Evolutionary conservation across 2,113 vertebrate genomes (phyloP).

Genomic region (Benitochromis conjunctus): DNA sequence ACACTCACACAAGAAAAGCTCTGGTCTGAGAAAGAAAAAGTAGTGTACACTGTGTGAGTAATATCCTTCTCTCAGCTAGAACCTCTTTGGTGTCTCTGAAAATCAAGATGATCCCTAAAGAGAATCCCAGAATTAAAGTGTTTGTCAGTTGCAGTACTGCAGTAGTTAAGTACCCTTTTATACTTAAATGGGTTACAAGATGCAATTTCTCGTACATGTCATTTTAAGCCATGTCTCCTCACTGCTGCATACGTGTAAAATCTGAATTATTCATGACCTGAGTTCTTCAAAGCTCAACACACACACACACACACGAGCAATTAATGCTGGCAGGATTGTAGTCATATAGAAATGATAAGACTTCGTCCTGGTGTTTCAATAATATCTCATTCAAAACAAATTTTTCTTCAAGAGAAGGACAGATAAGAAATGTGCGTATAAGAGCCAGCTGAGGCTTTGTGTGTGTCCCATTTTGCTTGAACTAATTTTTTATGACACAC

Average conservation of each 20-base stretch:
- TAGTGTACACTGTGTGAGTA: background rate
- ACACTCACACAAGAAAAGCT: background rate
- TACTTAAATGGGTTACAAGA: background rate
- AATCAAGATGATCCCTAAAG: background rate
- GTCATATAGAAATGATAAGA: background rate
- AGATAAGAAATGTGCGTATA: background rate
- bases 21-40: background rate
- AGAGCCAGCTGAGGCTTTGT: slow-evolving; percentile 27
- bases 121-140: background rate
- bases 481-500: slow-evolving; percentile 46
- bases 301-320: background rate
- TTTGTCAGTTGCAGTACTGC: background rate
- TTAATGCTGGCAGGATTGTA: background rate
- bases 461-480: slow-evolving; percentile 57
- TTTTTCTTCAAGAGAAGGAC: background rate
- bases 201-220: background rate
- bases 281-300: slow-evolving; percentile 5
- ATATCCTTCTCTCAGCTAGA: background rate
- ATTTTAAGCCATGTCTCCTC: background rate
- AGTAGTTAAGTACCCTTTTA: slow-evolving; percentile 5
- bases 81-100: background rate
- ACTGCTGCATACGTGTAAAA: background rate
- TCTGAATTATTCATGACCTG: slow-evolving; percentile 39
- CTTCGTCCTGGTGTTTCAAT: background rate
- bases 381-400: slow-evolving; percentile 6